These are phyloP conservation scores for Pontoporia blainvillei DNA, from an alignment of 2,113 vertebrate species.

Conservation along the genomic window DNA sequence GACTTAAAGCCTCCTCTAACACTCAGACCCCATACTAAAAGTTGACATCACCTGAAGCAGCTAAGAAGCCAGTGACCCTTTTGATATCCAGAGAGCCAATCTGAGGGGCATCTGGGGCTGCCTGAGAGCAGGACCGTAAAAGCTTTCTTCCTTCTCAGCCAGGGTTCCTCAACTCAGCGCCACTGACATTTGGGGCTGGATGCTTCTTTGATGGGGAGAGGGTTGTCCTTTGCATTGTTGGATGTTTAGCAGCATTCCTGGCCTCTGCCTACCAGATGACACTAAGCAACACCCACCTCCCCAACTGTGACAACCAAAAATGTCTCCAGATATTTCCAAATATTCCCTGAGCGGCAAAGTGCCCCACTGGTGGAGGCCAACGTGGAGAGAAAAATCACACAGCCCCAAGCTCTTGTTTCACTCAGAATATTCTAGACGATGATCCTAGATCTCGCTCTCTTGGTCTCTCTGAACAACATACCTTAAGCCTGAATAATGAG, in stretches of 20 bases:
- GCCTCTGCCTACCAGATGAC: neutral
- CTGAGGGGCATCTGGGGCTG: no score
- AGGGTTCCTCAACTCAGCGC: neutral
- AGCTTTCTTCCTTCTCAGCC: neutral
- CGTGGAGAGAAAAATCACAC: neutral
- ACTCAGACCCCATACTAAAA: neutral
- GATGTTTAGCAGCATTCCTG: neutral
- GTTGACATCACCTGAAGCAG: neutral
- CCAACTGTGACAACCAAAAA: neutral
- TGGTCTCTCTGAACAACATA: neutral
- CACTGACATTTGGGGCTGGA: neutral
- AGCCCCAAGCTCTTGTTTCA: neutral
- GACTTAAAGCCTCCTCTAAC: neutral
- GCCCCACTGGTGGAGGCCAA: neutral
- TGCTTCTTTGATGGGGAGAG: neutral
- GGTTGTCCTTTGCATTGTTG: neutral
- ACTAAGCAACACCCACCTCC: accelerated
- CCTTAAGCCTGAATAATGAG: neutral
- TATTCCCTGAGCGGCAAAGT: neutral
- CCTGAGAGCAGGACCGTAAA: neutral
- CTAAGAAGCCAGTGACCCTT: neutral
- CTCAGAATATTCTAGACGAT: neutral
- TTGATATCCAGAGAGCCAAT: neutral
- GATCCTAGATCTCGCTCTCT: neutral
- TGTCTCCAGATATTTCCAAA: neutral